Evolutionary conservation across 2,888 invertebrate genomes (phyloP), one percentile per base, ranked within the genome.

Genomic region (Hecatera dysodea): DNA sequence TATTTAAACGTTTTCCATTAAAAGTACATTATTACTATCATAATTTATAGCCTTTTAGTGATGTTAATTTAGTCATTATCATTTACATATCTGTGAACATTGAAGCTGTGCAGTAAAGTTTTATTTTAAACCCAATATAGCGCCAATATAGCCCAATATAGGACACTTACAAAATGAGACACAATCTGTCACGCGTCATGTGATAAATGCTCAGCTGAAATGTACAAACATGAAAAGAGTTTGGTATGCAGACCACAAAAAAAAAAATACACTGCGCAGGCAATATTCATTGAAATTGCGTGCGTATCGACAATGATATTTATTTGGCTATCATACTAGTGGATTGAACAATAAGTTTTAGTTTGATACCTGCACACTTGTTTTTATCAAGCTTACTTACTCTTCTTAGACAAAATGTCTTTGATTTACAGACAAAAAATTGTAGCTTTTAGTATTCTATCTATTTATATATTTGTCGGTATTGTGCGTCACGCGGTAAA

Each of bases 401-500:
- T 9, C 11, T 24, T 19, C 17, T 19, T 33, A 48, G 33, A 27
- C n/a, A n/a, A 46, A 8, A 36, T 36, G 1, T n/a, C n/a, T n/a
- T n/a, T n/a, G n/a, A n/a, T n/a, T n/a, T n/a, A n/a, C n/a, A n/a
- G n/a, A n/a, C n/a, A n/a, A n/a, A n/a, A 36, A 39, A 61, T 22
- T 56, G 24, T 55, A 48, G 22, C 22, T 48, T 53, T 55, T n/a
- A n/a, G n/a, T 42, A 7, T 59, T 60, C 7, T 8, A 44, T 27
- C 36, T 22, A 19, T 61, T 12, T 0, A 46, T 44, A 46, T 50
- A 72, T 22, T 69, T 42, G 22, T 68, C 60, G 22, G 12, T 11
- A 55, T 57, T 63, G 56, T 79, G 75, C 56, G 65, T 63, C 78
- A 78, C 73, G 59, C 61, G 63, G 42, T 59, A 50, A 46, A 67